Base-by-base conservation (phyloP, 2,888 invertebrate species). In the Xylocampa areola region DNA sequence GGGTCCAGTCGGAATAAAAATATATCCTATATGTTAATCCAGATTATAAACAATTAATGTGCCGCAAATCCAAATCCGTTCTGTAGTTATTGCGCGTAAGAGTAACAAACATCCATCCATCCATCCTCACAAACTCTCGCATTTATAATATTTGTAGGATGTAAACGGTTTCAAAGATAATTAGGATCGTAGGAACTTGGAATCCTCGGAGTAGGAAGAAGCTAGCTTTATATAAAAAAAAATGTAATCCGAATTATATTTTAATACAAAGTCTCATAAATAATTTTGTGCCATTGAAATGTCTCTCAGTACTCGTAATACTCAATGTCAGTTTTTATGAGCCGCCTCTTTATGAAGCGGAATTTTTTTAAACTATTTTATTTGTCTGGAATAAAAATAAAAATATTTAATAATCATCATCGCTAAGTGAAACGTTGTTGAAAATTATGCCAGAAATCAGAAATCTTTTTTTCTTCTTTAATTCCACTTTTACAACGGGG, bases 321-420 rank as follows among this genome's bases (percentile, higher is more conserved):
- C 27, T 50, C 64, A 57, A 64, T 63, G 57, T 33, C 64, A 57
- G 41, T 36, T 32, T 43, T 50, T 7, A 19, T 62, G 27, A 23
- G 19, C 14, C 27, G 13, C 6, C 27, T 47, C 27, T 65, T 47
- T 47, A 50, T 65, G 40, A 35, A 41, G 44, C n/a, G 50, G 40
- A 64, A 45, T 29, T 33, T 33, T 3, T 23, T 14, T 27, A 37
- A 50, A 47, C 33, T 21, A 51, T 51, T 36, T 23, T 23, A 14
- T 41, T 35, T 49, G 6, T 44, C 14, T 39, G 16, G 13, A 48
- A 25, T 19, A 10, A 37, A 41, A 43, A 19, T 10, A 10, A n/a
- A n/a, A n/a, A n/a, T n/a, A 48, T 29, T 41, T 19, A 2, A 17
- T 6, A 7, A 8, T 0, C 19, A 21, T 41, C 8, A 30, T 17